Evolutionary conservation across 2,113 vertebrate species (phyloP).

Genomic region (Platysternon megacephalum): DNA sequence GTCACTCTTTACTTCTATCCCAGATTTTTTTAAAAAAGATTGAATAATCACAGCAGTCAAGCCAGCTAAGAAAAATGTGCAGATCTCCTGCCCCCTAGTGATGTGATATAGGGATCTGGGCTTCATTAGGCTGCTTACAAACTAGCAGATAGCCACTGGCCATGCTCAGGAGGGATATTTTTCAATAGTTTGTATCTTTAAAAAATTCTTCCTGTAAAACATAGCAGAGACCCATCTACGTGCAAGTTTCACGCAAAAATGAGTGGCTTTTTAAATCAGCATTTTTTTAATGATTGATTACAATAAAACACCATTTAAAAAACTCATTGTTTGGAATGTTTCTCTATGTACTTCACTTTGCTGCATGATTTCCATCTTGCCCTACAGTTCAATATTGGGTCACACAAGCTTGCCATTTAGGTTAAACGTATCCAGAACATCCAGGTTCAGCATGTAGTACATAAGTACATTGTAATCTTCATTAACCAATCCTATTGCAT

Average conservation of each 20-base stretch:
- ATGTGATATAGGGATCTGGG: accelerated
- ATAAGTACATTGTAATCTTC: not conserved
- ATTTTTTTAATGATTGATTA: not conserved
- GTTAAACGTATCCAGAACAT: not conserved
- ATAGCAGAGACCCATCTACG: not conserved
- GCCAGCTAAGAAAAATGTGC: not conserved
- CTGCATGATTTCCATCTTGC: accelerated
- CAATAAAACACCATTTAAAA: not conserved
- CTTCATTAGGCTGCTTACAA: not conserved
- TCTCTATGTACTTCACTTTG: not conserved
- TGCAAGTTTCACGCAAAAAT: not conserved
- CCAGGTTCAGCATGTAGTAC: not conserved
- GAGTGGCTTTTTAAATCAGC: not conserved
- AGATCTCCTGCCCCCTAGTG: not conserved
- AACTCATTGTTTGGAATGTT: too few relatives aligned
- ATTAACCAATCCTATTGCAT: not conserved
- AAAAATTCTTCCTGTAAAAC: not conserved
- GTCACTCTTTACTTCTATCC: not conserved
- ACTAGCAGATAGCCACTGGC: not conserved
- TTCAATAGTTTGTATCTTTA: not conserved
- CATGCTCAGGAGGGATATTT: not conserved
- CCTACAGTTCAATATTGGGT: not conserved
- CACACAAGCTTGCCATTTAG: not conserved
- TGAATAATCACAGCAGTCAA: not conserved
- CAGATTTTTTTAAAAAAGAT: not conserved